Percentiles rank a stretch among this genome's conserved stretches.
These are phyloP conservation scores for Troides helena DNA, from an alignment of 2,888 invertebrate genomes.

Conservation along the genomic window DNA sequence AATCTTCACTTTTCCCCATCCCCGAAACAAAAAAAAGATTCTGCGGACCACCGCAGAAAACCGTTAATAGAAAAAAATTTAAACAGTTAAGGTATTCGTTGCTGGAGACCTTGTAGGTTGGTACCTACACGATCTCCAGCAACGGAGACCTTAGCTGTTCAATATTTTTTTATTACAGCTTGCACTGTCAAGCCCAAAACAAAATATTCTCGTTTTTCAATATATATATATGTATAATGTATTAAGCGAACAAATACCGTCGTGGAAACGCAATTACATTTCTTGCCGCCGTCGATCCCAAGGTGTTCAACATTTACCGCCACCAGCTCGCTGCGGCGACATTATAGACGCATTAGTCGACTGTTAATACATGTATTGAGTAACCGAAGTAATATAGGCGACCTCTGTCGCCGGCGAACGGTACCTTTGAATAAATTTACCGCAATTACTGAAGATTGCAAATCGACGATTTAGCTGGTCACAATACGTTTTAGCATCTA, in stretches of 20 bases:
- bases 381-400: conserved; percentile 19
- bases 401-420: conserved; percentile 24
- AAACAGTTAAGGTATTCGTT: too few relatives aligned
- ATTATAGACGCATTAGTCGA: conserved; percentile 50
- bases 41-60: too few relatives aligned
- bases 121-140: too few relatives aligned
- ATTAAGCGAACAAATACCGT: conserved; percentile 13
- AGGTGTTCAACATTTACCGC: conserved; percentile 57
- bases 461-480: background rate
- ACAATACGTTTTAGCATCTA: background rate
- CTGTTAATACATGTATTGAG: conserved; percentile 33
- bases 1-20: too few relatives aligned
- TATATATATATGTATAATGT: conserved; percentile 13
- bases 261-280: conserved; percentile 40
- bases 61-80: too few relatives aligned
- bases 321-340: conserved; percentile 40
- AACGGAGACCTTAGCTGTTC: too few relatives aligned
- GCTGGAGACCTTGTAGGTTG: too few relatives aligned
- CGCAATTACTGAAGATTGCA: conserved; percentile 14
- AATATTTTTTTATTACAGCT: background rate
- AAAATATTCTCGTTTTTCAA: background rate
- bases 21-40: too few relatives aligned
- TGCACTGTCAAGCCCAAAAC: background rate
- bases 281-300: conserved; percentile 40
- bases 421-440: conserved; percentile 10